These are phyloP conservation scores for Calliphora vicina DNA, from an alignment of 1,140 invertebrate species.

Conservation along the genomic window DNA sequence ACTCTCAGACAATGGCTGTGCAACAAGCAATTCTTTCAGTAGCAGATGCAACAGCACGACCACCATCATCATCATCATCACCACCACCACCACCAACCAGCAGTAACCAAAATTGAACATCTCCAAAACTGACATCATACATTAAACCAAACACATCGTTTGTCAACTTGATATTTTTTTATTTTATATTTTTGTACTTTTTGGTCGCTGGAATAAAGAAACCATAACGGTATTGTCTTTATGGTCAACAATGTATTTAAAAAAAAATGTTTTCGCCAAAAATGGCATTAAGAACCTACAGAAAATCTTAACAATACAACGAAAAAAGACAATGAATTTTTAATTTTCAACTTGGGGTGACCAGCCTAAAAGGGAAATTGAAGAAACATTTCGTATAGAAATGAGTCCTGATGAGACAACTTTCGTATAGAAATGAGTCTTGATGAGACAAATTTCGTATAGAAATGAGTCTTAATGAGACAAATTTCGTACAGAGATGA, in stretches of 20 bases:
- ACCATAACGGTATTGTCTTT: not conserved
- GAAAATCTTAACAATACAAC: not conserved
- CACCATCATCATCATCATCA: not conserved
- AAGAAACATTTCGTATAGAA: no score
- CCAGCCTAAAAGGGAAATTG: not conserved
- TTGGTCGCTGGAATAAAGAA: not conserved
- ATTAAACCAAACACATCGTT: conserved; percentile 3
- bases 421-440: no score
- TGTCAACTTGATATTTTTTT: not conserved
- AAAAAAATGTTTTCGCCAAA: not conserved
- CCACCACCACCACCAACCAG: not conserved
- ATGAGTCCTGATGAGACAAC: no score
- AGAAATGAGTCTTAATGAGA: no score
- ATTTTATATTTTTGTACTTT: not conserved
- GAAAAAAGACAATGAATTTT: not conserved
- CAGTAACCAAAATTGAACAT: not conserved
- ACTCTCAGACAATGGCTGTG: not conserved
- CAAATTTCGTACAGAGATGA: no score
- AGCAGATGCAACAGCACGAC: not conserved
- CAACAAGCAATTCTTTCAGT: not conserved
- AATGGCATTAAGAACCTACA: not conserved
- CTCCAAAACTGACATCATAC: not conserved
- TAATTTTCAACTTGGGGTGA: not conserved
- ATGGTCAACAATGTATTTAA: not conserved
- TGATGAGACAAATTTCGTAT: no score